Conservation (phyloP, 2,888 invertebrate species). For the Temnothorax unifasciatus region DNA sequence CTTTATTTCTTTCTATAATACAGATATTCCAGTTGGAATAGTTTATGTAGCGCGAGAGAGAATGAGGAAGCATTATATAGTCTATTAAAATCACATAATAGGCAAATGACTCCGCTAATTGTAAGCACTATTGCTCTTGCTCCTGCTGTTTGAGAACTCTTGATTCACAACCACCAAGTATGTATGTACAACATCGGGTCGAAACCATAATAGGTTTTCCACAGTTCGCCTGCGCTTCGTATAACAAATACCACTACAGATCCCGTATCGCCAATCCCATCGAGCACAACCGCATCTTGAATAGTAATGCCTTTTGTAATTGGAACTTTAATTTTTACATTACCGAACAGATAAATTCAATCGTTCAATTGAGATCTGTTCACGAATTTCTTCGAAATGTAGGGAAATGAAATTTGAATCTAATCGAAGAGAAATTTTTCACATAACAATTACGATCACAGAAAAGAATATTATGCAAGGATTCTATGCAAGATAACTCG, state of each 20-base stretch:
- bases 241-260: slow-evolving; percentile 49
- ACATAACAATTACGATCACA: neutral
- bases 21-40: neutral
- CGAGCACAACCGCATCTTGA: slow-evolving; percentile 48
- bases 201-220: slow-evolving; percentile 58
- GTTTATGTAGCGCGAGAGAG: neutral
- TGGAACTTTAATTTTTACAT: slow-evolving; percentile 45
- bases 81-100: slow-evolving; percentile 45
- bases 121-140: slow-evolving; percentile 21
- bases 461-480: neutral
- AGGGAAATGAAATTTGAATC: neutral
- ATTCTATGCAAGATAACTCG: neutral
- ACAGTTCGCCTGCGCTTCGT: slow-evolving; percentile 47
- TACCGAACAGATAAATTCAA: slow-evolving; percentile 15
- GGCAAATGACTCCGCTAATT: slow-evolving; percentile 39
- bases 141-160: slow-evolving; percentile 39
- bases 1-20: neutral
- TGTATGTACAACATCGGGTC: slow-evolving; percentile 26
- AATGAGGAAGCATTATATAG: neutral
- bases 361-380: neutral
- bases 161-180: slow-evolving; percentile 22
- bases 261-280: slow-evolving; percentile 13
- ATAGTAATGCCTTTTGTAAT: slow-evolving; percentile 63
- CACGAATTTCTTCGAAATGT: neutral
- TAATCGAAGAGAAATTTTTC: neutral